Percentiles rank a stretch among this genome's conserved stretches.
Conservation (phyloP, 2,113 vertebrate species). For the Rattus norvegicus region DNA sequence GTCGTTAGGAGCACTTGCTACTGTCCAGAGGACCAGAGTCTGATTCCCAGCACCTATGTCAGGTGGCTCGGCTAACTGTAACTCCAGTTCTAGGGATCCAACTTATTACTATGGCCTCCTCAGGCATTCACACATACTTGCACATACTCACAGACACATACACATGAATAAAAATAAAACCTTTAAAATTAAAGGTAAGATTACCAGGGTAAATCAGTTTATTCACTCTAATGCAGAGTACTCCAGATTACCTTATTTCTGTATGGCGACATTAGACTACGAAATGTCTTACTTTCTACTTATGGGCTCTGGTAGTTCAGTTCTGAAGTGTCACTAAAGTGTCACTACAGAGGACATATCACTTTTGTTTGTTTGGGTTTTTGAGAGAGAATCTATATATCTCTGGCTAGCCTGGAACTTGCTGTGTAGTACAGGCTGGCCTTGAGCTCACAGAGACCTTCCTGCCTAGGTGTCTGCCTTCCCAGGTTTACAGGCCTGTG, state of each 20-base stretch:
- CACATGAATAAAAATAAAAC: neutral
- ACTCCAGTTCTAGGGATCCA: neutral
- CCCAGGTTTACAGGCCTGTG: too few relatives aligned
- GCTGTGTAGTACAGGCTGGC: neutral
- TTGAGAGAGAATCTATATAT: neutral
- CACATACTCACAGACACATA: neutral
- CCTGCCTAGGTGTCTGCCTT: neutral
- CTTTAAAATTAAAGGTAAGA: neutral
- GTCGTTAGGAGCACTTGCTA: neutral
- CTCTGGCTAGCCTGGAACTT: neutral
- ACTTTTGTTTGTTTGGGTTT: neutral
- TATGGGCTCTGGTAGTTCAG: conserved; percentile 10
- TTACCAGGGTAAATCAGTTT: neutral
- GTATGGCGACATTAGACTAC: neutral
- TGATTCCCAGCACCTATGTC: neutral
- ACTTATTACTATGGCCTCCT: neutral
- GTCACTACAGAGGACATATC: neutral
- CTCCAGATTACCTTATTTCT: conserved; percentile 44
- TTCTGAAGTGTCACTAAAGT: conserved; percentile 14
- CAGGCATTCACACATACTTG: neutral
- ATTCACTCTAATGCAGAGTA: conserved; percentile 15
- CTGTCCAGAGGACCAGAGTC: neutral
- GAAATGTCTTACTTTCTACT: neutral
- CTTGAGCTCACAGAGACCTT: neutral
- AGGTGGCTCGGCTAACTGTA: neutral